phyloP scores from a whole-genome alignment of 2,888 invertebrate species.

The Ormyrus pomaceus region DNA sequence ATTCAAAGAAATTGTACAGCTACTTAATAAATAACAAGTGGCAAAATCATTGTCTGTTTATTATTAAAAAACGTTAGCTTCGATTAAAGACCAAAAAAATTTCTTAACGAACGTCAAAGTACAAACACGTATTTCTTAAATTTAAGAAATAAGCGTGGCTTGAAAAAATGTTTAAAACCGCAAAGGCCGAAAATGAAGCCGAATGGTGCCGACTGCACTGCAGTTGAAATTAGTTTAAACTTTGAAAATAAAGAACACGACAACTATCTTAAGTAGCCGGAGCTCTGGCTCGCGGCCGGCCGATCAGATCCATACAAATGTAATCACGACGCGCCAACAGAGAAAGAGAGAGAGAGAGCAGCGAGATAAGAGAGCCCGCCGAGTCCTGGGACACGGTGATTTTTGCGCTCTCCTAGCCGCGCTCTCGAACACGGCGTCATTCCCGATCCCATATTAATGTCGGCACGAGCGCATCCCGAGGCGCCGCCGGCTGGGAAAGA shows the following conservation, averaged over 20 bases:
- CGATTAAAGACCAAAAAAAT: too few relatives aligned
- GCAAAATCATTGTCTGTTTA: too few relatives aligned
- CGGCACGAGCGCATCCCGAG: constrained; percentile 60
- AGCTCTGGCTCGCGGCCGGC: constrained; percentile 13
- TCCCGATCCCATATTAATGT: constrained; percentile 63
- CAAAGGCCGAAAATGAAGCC: too few relatives aligned
- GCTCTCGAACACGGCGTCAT: not conserved
- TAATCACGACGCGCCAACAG: constrained; percentile 65
- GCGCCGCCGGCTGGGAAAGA: constrained; percentile 24
- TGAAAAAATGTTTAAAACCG: too few relatives aligned
- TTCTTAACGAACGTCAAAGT: too few relatives aligned
- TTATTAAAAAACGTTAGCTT: too few relatives aligned
- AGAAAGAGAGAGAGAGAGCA: constrained; percentile 35
- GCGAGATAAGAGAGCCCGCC: not conserved
- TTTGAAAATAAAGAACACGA: not conserved
- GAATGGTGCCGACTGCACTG: too few relatives aligned
- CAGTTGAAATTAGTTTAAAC: constrained; percentile 26
- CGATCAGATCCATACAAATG: constrained; percentile 70
- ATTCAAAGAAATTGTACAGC: too few relatives aligned
- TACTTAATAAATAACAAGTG: too few relatives aligned
- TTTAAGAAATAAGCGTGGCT: too few relatives aligned
- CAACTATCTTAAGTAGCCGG: constrained; percentile 1
- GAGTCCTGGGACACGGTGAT: constrained; percentile 12
- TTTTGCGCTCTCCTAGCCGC: not conserved
- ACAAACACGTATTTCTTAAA: too few relatives aligned